phyloP scores from a whole-genome alignment of 92 coral and sea anemone genomes.

The Hydrozoanthus gracilis region DNA sequence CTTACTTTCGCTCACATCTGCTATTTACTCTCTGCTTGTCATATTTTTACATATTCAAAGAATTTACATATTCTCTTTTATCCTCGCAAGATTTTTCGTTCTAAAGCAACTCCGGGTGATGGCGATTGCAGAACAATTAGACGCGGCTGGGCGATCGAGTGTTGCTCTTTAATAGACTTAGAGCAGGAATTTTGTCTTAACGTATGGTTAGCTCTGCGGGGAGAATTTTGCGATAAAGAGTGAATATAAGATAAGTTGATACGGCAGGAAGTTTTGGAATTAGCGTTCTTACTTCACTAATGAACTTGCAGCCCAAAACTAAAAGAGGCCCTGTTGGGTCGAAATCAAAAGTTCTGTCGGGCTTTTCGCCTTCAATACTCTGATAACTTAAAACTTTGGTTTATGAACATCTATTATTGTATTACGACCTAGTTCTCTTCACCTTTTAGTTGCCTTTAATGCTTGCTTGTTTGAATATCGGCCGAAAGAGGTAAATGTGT shows the following conservation, averaged over 20 bases:
- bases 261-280: constrained; percentile 12
- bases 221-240: too few relatives aligned
- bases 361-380: background rate
- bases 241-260: background rate
- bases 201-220: too few relatives aligned
- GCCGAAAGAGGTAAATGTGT: constrained; percentile 12
- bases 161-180: too few relatives aligned
- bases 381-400: background rate
- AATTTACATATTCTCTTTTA: too few relatives aligned
- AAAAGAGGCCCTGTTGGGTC: background rate
- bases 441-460: background rate
- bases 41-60: too few relatives aligned
- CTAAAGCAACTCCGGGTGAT: too few relatives aligned
- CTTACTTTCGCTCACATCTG: too few relatives aligned
- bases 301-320: background rate
- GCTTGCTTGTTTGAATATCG: constrained; percentile 30
- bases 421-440: background rate
- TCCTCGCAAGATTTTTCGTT: too few relatives aligned
- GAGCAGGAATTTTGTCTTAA: too few relatives aligned
- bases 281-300: background rate
- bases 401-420: background rate
- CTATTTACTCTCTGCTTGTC: too few relatives aligned
- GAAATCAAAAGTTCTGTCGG: background rate
- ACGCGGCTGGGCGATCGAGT: too few relatives aligned
- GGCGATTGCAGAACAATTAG: too few relatives aligned